Evolutionary conservation across 2,113 vertebrate species (phyloP), one percentile per base, ranked within the genome.

Genomic region (Sceloporus tristichus): DNA sequence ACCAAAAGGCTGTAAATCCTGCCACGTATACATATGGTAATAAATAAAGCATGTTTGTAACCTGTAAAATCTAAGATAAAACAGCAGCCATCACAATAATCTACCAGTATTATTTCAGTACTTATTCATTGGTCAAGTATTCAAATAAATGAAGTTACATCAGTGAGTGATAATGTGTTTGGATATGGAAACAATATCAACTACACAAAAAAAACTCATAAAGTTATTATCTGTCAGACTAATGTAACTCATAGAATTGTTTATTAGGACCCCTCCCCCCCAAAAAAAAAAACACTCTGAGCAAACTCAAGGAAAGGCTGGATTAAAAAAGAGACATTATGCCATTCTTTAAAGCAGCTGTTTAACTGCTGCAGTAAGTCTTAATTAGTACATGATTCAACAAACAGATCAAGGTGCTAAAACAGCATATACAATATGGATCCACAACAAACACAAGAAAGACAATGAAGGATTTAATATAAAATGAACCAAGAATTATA

Each of bases 141-240:
- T 81, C 40, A 82, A 85, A 66, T 34, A 48, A 25, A 40, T 21
- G 54, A 48, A 29, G 29, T 81, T 59, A 59, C 40, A 70, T 19
- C 34, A 59, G 54, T 38, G 34, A 81, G 48, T 68, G 6, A 66
- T 82, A 48, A n/a, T 53, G 62, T 78, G 40, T 29, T 79, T 38
- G 40, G 29, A 79, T 23, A 42, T 85, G 65, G 59, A 5, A 85
- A 62, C 11, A 18, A 16, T 62, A 62, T 62, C 59, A 62, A 62
- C 13, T 62, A 59, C 48, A 48, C 48, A 48, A 48, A 48, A 48
- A 34, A 34, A 77, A 13, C 62, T 25, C 27, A 53, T 2, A 18
- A 85, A 40, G 23, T 76, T 65, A 77, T 25, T 84, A 23, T 86
- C 29, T 86, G 27, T 84, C 42, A 71, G 42, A 4, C 62, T 82